Conservation (phyloP, 2,888 invertebrate genomes). For the Griposia aprilina region DNA sequence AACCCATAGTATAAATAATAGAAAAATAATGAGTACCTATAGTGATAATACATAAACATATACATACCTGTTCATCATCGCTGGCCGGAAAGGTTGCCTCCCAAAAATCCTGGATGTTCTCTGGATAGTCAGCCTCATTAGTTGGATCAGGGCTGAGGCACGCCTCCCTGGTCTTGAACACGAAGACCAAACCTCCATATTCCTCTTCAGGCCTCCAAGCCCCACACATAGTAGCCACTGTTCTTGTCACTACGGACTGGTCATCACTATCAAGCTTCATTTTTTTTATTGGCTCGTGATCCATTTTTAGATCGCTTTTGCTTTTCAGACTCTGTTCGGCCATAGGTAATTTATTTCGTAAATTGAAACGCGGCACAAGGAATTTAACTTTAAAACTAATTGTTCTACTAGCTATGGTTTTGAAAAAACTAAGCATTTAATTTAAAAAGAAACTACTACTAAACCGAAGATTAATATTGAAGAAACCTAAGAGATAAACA, state of each 20-base stretch:
- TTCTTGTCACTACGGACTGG: constrained; percentile 69
- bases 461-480: not conserved
- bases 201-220: constrained; percentile 88
- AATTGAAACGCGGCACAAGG: constrained; percentile 23
- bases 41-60: not conserved
- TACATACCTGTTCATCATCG: constrained; percentile 80
- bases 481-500: constrained; percentile 16
- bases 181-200: constrained; percentile 86
- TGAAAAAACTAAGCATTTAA: constrained; percentile 69
- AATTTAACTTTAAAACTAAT: constrained; percentile 55
- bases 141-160: constrained; percentile 87
- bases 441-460: constrained; percentile 21
- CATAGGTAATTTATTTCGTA: constrained; percentile 71
- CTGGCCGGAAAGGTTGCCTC: constrained; percentile 75
- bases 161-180: constrained; percentile 80
- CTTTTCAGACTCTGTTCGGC: constrained; percentile 72
- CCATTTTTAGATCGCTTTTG: constrained; percentile 73
- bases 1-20: too few relatives aligned
- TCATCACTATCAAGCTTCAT: constrained; percentile 58
- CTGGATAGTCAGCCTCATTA: constrained; percentile 83
- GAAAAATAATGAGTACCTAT: too few relatives aligned
- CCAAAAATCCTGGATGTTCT: constrained; percentile 89
- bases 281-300: constrained; percentile 80
- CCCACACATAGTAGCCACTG: constrained; percentile 89
- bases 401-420: constrained; percentile 59